phyloP scores from a whole-genome alignment of 2,888 invertebrate genomes.

The Chelonus formosanus region DNA sequence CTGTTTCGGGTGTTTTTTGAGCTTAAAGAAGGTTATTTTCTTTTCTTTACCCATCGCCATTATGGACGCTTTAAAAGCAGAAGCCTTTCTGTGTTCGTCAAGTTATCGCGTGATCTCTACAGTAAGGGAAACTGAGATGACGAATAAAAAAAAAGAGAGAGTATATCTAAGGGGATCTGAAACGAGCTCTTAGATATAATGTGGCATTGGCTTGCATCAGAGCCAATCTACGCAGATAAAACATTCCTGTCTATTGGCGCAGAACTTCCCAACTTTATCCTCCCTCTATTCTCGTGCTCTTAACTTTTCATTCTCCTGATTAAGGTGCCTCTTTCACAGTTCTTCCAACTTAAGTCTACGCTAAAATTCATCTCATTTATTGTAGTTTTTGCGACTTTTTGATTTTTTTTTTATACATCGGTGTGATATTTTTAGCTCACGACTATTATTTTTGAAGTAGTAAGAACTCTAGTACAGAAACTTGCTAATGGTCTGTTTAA shows the following conservation, averaged over 20 bases:
- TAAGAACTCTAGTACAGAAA: no score
- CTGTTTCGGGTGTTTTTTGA: not conserved
- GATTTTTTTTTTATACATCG: no score
- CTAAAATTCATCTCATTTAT: no score
- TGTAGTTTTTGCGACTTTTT: no score
- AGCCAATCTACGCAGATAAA: constrained; percentile 41
- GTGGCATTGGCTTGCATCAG: constrained; percentile 36
- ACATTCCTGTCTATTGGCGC: constrained; percentile 35
- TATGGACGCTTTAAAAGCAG: constrained; percentile 39
- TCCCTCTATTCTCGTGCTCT: constrained; percentile 1
- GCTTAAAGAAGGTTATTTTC: not conserved
- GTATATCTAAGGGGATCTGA: constrained; percentile 8
- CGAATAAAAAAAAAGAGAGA: constrained; percentile 11
- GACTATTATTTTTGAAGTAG: no score
- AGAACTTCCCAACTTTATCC: constrained; percentile 29
- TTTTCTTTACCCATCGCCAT: not conserved
- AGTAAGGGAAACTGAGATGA: constrained; percentile 15
- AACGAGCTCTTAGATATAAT: constrained; percentile 39
- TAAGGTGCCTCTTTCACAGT: not conserved
- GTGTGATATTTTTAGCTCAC: no score
- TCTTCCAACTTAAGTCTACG: no score
- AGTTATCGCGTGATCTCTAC: constrained; percentile 55
- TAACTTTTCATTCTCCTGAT: not conserved
- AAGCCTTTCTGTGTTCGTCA: constrained; percentile 56
- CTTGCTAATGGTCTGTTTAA: no score